Evolutionary conservation across 2,888 invertebrate species (phyloP).

Genomic region (Dolichopus griseipennis): DNA sequence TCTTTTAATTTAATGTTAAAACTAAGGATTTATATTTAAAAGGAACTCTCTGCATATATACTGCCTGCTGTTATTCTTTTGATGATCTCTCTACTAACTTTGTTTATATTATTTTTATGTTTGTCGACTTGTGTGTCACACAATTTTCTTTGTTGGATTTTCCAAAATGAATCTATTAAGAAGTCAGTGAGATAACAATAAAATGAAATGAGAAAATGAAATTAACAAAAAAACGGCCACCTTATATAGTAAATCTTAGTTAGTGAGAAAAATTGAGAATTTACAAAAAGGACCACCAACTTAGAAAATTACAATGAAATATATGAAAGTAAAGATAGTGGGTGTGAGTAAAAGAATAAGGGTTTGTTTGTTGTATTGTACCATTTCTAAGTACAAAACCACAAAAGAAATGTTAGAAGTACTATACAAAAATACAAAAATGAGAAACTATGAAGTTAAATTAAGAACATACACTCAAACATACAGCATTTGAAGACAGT

Average conservation of each 20-base stretch:
- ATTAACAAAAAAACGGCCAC: background rate
- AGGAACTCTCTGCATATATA: background rate
- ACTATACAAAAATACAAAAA: too few relatives aligned
- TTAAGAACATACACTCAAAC: too few relatives aligned
- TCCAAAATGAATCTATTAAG: background rate
- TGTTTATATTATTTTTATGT: background rate
- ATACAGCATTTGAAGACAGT: too few relatives aligned
- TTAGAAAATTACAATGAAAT: background rate
- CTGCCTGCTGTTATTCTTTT: background rate
- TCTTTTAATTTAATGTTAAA: background rate
- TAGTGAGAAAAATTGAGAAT: too few relatives aligned
- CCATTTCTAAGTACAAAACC: too few relatives aligned
- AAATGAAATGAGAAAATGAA: background rate
- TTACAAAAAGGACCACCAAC: too few relatives aligned
- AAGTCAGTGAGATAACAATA: background rate
- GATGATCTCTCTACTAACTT: background rate
- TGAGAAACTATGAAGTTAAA: too few relatives aligned
- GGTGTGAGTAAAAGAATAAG: too few relatives aligned
- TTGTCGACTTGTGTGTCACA: background rate
- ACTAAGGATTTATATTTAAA: background rate
- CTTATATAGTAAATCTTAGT: too few relatives aligned
- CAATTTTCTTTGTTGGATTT: background rate
- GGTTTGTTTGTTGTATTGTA: too few relatives aligned
- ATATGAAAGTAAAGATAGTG: background rate
- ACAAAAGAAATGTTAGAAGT: too few relatives aligned